Percentiles rank a stretch among this genome's conserved stretches.
These are phyloP conservation scores for Sminthurinus aureus DNA, from an alignment of 2,888 invertebrate species.

Conservation along the genomic window DNA sequence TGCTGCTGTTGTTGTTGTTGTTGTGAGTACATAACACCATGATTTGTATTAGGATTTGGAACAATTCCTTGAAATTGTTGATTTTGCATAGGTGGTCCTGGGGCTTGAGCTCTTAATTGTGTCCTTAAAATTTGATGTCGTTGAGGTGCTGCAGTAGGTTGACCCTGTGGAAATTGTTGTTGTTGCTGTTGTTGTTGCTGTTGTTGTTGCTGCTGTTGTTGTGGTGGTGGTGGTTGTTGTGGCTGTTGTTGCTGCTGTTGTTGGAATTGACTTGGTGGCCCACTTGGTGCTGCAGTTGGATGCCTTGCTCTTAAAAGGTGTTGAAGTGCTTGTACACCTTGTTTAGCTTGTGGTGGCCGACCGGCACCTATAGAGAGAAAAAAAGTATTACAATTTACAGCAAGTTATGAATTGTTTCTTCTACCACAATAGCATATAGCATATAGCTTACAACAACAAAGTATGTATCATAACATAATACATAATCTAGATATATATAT, in stretches of 20 bases:
- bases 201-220: conserved; percentile 49
- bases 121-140: conserved; percentile 56
- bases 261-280: conserved; percentile 57
- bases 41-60: conserved; percentile 53
- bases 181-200: conserved; percentile 48
- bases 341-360: conserved; percentile 70
- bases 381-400: background rate
- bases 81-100: conserved; percentile 46
- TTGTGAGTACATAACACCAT: conserved; percentile 63
- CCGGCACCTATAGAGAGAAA: conserved; percentile 60
- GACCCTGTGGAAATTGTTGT: conserved; percentile 53
- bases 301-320: conserved; percentile 83
- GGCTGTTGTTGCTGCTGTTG: conserved; percentile 49
- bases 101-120: conserved; percentile 54
- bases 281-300: conserved; percentile 67
- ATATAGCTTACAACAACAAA: too few species aligned
- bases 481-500: too few species aligned
- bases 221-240: background rate
- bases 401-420: background rate
- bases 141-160: conserved; percentile 30
- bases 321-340: conserved; percentile 81
- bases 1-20: conserved; percentile 62
- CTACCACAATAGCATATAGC: too few species aligned
- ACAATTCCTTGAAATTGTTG: conserved; percentile 56
- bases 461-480: too few species aligned